Evolutionary conservation across 2,888 invertebrate species (phyloP), one percentile per base, ranked within the genome.

Genomic region (Cenopis cana): DNA sequence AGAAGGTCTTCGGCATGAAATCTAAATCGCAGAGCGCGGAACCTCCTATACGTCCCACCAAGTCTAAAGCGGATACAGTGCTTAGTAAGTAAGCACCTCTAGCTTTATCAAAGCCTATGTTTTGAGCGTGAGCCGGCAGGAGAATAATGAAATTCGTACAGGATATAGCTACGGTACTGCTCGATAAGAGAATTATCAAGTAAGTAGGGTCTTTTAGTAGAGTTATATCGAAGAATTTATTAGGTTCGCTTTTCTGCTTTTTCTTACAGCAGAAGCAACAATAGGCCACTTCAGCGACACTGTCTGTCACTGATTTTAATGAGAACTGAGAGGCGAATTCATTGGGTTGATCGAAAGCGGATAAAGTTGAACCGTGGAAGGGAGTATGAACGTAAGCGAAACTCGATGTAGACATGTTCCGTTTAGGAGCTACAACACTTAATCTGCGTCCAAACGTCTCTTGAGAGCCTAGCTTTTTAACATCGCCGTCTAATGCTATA

Each of bases 61-160:
- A 89, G 88, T 98, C 98, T 36, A 97, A 94, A 0, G 96, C 95
- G 0, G 97, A 97, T 0, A 97, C 97, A 0, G 96, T 96, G 72
- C 97, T 97, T 29, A 98, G 93, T 46, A 98, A 85, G 73, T 95
- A 94, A 1, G 97, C 96, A 0, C 96, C 96, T 78, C 94, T 89
- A 0, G 95, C 94, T 79, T 96, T 96, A 80, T 96, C 95, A 79
- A 96, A 97, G 0, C 95, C 95, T 36, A 97, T 89, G 6, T 94
- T 94, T 55, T 95, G 90, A 0, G 97, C 97, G 80, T 97, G 97
- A 0, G 96, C 95, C 2, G 98, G 97, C 75, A 98, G 88, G 1
- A 97, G 83, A 50, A 98, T 97, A n/a, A 97, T 96, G 78, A 98
- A 97, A 85, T 98, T 98, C 0, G 97, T 97, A 77, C 97, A 97